Percentiles rank a stretch among this genome's conserved stretches.
These are phyloP conservation scores for Syrista parreyssii DNA, from an alignment of 2,888 invertebrate species.

Conservation along the genomic window DNA sequence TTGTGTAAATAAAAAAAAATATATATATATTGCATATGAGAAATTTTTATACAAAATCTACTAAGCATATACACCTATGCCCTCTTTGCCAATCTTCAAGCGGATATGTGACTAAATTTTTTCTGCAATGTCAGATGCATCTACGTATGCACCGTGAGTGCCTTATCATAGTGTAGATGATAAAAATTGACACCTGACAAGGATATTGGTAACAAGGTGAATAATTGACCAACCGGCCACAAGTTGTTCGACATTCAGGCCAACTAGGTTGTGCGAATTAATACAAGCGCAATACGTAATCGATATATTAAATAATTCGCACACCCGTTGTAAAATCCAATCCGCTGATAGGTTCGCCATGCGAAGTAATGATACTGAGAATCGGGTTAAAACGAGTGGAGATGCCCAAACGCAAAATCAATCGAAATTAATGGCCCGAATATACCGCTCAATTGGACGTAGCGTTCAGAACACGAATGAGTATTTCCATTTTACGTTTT, in stretches of 20 bases:
- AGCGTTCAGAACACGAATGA: slow-evolving; percentile 13
- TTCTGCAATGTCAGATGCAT: too few species aligned
- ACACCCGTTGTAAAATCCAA: background rate
- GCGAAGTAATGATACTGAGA: background rate
- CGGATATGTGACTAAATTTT: too few species aligned
- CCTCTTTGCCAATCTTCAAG: background rate
- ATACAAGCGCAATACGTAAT: background rate
- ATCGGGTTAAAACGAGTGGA: background rate
- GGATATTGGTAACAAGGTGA: too few species aligned
- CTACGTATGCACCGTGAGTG: too few species aligned
- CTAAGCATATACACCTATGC: background rate
- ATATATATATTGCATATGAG: background rate
- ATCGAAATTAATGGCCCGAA: slow-evolving; percentile 45
- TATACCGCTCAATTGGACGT: slow-evolving; percentile 27
- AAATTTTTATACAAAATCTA: too few species aligned
- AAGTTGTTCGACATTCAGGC: background rate
- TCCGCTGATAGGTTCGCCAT: slow-evolving; percentile 1
- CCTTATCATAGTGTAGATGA: too few species aligned
- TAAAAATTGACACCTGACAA: too few species aligned
- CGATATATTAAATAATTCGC: background rate
- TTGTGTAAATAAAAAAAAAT: background rate
- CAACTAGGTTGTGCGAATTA: background rate
- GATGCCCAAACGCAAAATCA: slow-evolving; percentile 35
- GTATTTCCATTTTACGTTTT: slow-evolving; percentile 27
- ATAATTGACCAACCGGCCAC: too few species aligned